Percentiles rank a stretch among this genome's conserved stretches.
These are phyloP conservation scores for Beroe ovata DNA, from an alignment of 37 sponge, comb jelly and placozoan species.

Conservation along the genomic window DNA sequence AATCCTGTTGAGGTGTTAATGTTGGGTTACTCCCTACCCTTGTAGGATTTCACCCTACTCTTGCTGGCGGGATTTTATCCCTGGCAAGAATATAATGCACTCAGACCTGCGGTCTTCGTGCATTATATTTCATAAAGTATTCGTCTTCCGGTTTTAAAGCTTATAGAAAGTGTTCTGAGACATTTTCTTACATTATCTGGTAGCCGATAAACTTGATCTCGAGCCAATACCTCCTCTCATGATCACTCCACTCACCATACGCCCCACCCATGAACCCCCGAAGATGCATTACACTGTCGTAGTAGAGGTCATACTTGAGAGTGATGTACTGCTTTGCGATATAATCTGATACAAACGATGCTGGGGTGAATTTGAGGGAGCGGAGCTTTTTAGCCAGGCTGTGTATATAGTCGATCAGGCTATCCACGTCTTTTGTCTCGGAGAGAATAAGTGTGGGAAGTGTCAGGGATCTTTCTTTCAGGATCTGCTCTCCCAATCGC, in stretches of 20 bases:
- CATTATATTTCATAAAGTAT: too few relatives aligned
- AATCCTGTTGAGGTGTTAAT: too few relatives aligned
- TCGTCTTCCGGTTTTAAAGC: too few relatives aligned
- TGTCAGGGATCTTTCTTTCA: background rate
- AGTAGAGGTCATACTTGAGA: conserved; percentile 34
- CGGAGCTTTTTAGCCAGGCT: background rate
- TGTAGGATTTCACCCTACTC: too few relatives aligned
- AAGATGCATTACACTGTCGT: background rate
- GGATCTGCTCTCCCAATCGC: background rate
- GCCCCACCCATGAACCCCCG: background rate
- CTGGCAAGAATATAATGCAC: too few relatives aligned
- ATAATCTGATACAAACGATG: conserved; percentile 9
- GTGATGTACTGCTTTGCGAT: conserved; percentile 33
- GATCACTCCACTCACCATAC: background rate
- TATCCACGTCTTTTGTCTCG: background rate
- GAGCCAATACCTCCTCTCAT: background rate
- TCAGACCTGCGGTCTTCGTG: too few relatives aligned
- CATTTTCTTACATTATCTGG: conserved; percentile 18
- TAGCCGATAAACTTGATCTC: conserved; percentile 11
- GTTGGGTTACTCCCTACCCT: too few relatives aligned
- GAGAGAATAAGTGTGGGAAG: background rate
- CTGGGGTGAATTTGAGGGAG: background rate
- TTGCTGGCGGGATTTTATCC: too few relatives aligned
- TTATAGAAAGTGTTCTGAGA: too few relatives aligned
- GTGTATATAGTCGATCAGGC: background rate